Evolutionary conservation across 2,797 vertebrate species (phyloP).

Genomic region (Dendrocincla tyrannina): DNA sequence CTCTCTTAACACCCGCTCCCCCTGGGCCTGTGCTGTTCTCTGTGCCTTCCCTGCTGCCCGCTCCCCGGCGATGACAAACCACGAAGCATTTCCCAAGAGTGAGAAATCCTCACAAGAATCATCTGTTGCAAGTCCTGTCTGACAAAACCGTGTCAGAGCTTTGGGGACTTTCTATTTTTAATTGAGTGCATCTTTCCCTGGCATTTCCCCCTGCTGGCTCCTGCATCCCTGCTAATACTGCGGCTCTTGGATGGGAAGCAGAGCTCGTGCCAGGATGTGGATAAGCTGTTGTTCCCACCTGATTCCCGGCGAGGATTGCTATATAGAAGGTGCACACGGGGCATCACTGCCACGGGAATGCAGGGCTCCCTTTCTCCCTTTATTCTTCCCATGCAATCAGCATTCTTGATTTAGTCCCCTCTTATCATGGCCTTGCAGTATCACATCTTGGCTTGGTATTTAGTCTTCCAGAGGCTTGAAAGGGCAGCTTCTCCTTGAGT

Average conservation of each 20-base stretch:
- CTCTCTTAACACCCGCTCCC: background rate
- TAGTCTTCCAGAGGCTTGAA: conserved; percentile 62
- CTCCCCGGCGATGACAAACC: conserved; percentile 14
- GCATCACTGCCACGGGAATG: background rate
- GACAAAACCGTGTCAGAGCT: conserved; percentile 54
- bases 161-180: conserved; percentile 61
- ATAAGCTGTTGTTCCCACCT: conserved; percentile 1
- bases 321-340: background rate
- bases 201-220: conserved; percentile 7
- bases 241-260: background rate
- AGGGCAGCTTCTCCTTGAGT: conserved; percentile 66
- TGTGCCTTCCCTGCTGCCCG: background rate
- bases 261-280: background rate
- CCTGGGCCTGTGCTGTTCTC: conserved; percentile 4
- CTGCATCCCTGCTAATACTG: background rate
- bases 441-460: conserved; percentile 58
- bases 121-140: conserved; percentile 55
- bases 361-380: background rate
- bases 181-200: conserved; percentile 28
- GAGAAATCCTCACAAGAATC: conserved; percentile 53
- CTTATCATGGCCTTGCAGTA: conserved; percentile 58
- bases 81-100: conserved; percentile 29
- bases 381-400: conserved; percentile 9
- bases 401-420: conserved; percentile 17
- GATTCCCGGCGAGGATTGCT: background rate